Conservation (phyloP, 2,113 vertebrate species). For the Odontesthes bonariensis region DNA sequence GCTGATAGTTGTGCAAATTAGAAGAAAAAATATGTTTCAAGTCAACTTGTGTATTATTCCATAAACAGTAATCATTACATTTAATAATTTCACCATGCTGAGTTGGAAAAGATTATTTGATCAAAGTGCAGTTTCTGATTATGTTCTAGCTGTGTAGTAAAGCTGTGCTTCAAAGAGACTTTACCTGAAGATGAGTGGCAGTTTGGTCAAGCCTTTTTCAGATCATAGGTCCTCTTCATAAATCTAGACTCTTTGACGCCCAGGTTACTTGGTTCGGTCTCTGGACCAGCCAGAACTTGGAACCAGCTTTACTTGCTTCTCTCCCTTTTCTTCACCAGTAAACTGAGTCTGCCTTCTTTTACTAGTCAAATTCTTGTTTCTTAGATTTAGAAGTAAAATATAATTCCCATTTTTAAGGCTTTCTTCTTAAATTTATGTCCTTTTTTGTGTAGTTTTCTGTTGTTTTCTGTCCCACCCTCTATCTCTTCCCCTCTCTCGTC, state of each 20-base stretch:
- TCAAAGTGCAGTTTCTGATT: background rate
- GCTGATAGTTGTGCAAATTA: no score
- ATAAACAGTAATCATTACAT: background rate
- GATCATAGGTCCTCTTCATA: constrained; percentile 1
- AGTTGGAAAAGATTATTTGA: background rate
- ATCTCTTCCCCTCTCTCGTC: constrained; percentile 5
- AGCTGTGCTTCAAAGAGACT: background rate
- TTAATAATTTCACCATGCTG: background rate
- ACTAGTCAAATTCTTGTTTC: background rate
- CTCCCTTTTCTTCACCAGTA: constrained; percentile 2
- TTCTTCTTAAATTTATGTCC: background rate
- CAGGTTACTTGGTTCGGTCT: background rate
- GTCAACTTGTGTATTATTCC: no score
- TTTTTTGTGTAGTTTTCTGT: constrained; percentile 5
- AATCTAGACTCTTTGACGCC: background rate
- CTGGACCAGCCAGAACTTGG: constrained; percentile 17
- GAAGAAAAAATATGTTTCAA: no score
- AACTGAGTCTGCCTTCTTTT: background rate
- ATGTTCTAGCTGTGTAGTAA: background rate
- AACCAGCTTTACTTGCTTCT: background rate
- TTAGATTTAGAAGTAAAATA: background rate
- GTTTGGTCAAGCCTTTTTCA: background rate
- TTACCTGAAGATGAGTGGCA: constrained; percentile 46
- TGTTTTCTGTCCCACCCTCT: constrained; percentile 12
- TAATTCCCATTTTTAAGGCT: constrained; percentile 12